Base-by-base conservation (phyloP, 2,113 vertebrate species). In the Salminus brasiliensis region DNA sequence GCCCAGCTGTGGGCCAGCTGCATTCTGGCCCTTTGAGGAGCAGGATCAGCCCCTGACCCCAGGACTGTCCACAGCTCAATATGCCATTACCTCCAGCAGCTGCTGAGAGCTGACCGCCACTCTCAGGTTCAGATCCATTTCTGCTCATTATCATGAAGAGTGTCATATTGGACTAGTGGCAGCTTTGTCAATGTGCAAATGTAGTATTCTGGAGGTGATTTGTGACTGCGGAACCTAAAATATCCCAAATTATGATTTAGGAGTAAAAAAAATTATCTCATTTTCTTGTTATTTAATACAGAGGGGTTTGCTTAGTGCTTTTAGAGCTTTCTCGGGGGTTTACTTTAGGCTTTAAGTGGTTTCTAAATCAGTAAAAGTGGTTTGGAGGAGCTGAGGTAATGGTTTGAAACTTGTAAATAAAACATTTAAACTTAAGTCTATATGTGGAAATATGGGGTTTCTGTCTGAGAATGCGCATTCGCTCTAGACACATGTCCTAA, bases 1-100 rank as follows among this genome's bases (percentile, higher is more conserved):
- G 25, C 89, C 76, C 93, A 93, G 92, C 90, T 93, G 92, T 83
- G 73, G 71, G 79, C 63, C 91, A 93, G 92, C 91, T 93, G 92
- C 82, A 74, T 78, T 85, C 69, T 66, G 69, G 29, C 12, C 70
- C 59, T 65, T n/a, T 39, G 52, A 59, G 68, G 73, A 11, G 30
- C 16, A 43, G 34, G 68, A 59, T 59, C 76, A 0, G 76, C 83
- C 86, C 85, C 88, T 82, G 91, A 90, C 92, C 90, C 87, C 68
- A 0, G 11, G 79, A 60, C 89, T 88, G 89, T 88, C 89, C 89
- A 77, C 80, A 86, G 86, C 89, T 93, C 92, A 93, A 92, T 93
- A 92, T 82, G 41, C 71, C 88, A 92, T 94, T 91, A 92, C 78
- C 83, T 85, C 60, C 74, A 47, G 63, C 74, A 84, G 84, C 88